These are phyloP conservation scores for Omphaloscelis lunosa DNA, from an alignment of 2,888 invertebrate genomes.

Conservation along the genomic window DNA sequence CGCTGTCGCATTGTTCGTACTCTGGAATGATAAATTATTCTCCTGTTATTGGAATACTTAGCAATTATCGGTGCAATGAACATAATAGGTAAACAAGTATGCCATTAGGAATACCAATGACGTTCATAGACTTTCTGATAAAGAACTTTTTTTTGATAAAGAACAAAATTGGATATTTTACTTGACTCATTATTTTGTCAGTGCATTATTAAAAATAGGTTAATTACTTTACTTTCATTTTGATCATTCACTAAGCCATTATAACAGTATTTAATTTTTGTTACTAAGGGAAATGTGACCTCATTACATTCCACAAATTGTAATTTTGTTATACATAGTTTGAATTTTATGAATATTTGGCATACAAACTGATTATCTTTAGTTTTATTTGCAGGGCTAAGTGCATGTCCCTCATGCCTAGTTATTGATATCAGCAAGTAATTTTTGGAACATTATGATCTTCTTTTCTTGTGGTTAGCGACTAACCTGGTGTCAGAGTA, in stretches of 20 bases:
- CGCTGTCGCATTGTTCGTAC: constrained; percentile 83
- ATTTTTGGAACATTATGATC: background rate
- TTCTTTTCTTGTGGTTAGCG: too few species aligned
- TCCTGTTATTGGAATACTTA: constrained; percentile 28
- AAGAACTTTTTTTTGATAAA: constrained; percentile 22
- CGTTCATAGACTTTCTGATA: constrained; percentile 27
- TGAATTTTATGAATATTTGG: constrained; percentile 7
- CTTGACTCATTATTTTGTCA: background rate
- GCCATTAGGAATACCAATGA: constrained; percentile 19
- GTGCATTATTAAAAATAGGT: background rate
- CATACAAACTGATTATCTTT: constrained; percentile 2
- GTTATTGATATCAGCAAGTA: background rate
- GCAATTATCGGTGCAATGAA: constrained; percentile 13
- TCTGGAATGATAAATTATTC: constrained; percentile 75
- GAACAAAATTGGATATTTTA: background rate
- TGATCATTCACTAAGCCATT: constrained; percentile 1
- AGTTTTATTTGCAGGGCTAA: background rate
- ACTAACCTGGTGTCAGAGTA: too few species aligned
- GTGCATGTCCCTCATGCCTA: background rate
- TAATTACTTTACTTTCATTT: background rate
- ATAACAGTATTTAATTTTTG: background rate
- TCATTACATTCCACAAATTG: constrained; percentile 3
- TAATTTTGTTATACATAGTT: background rate
- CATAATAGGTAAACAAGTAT: constrained; percentile 24
- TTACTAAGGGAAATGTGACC: constrained; percentile 28